Evolutionary conservation across 2,888 invertebrate genomes (phyloP), one percentile per base, ranked within the genome.

Genomic region (Leuctra nigra): DNA sequence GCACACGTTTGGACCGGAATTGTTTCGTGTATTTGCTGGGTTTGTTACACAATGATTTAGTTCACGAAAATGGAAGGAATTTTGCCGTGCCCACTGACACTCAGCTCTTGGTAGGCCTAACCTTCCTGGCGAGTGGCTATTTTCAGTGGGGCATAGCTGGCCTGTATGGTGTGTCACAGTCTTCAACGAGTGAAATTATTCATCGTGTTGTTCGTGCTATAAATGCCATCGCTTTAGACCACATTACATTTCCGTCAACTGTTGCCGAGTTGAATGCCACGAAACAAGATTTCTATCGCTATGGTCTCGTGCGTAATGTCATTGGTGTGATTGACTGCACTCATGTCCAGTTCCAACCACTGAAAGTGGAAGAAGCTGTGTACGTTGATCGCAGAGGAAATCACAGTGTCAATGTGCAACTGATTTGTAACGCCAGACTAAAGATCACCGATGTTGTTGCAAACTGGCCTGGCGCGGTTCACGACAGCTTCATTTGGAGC

Each of bases 221-320:
- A 14, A 41, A 41, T 20, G 18, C 18, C 16, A 18, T 41, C 14
- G 41, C 41, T 16, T 11, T 41, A 18, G 4, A 41, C 18, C 41
- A 41, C 41, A 41, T 41, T 41, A 14, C 14, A 11, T 41, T 41
- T 41, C 41, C 41, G 11, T 18, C 41, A 18, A 41, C 41, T 41
- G 41, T 18, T 41, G 41, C 41, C 20, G 41, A 41, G 18, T 18
- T 41, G 41, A 41, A 41, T 41, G 16, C 41, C n/a, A 41, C 41
- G 14, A 14, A 41, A 20, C 18, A 16, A n/a, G 41, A 41, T 11
- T 41, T 41, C 18, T 41, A 20, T 41, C 41, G 41, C 18, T n/a
- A n/a, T 11, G 18, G 41, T 14, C 18, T 14, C 18, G 14, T 36
- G 13, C 36, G 36, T 36, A 36, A 36, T 36, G 36, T 36, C n/a